Evolutionary conservation across 2,888 invertebrate genomes (phyloP).

Genomic region (Strigamia maritima): DNA sequence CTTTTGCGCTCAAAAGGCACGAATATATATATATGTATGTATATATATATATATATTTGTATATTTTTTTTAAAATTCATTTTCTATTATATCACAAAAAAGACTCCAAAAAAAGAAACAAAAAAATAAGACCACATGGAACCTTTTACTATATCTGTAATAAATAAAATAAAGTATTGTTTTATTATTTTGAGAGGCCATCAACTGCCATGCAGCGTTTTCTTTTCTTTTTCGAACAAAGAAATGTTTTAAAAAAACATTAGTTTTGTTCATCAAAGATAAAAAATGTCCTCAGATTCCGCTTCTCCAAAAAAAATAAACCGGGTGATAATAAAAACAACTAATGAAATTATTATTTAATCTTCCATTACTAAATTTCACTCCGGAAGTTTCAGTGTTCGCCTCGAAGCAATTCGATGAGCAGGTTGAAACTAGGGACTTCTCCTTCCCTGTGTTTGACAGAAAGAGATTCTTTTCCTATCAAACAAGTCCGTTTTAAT

Average conservation of each 20-base stretch:
- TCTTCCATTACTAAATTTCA: neutral
- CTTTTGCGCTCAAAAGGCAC: slow-evolving; percentile 16
- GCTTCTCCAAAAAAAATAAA: neutral
- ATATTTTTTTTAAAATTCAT: neutral
- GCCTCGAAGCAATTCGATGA: slow-evolving; percentile 91
- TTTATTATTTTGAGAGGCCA: neutral
- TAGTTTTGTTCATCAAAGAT: neutral
- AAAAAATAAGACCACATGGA: slow-evolving; percentile 15
- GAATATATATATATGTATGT: neutral
- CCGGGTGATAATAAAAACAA: neutral
- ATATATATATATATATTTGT: neutral
- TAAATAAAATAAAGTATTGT: neutral
- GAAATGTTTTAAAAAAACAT: neutral
- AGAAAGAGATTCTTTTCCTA: slow-evolving; percentile 87
- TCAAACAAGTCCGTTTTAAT: slow-evolving; percentile 89
- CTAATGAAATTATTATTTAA: neutral
- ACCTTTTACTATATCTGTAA: slow-evolving; percentile 11
- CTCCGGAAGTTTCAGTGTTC: slow-evolving; percentile 64
- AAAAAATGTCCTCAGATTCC: neutral
- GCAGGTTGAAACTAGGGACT: slow-evolving; percentile 84
- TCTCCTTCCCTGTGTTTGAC: slow-evolving; percentile 84
- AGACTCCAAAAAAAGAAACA: neutral
- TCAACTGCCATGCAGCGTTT: neutral
- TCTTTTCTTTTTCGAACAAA: neutral
- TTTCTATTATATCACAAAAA: slow-evolving; percentile 32